Base-by-base conservation (phyloP, 2,888 invertebrate species). In the Cephalotes varians region DNA sequence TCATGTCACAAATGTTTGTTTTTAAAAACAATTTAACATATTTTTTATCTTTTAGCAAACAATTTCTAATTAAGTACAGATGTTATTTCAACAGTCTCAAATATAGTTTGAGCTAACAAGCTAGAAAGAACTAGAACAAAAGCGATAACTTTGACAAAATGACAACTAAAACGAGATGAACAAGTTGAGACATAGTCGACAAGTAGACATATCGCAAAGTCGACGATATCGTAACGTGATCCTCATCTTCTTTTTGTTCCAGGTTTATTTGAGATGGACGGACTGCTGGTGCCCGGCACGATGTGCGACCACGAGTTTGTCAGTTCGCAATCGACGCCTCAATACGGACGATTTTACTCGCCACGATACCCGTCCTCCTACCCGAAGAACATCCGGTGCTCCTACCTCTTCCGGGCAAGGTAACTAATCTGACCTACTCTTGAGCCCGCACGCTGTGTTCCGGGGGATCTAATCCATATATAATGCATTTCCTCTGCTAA, bases 321-420 rank as follows among this genome's bases (percentile, higher is more conserved):
- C 93, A 97, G 97, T 93, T 96, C 96, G 71, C 96, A 97, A 90
- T 96, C 96, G 91, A 95, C 96, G 85, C 96, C 96, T 83, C 95
- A 96, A 25, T 96, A 97, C 94, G 98, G 98, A 80, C 96, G 97
- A 82, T 97, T 98, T 93, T 98, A 98, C 95, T 99, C 99, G 76
- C 99, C 99, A 0, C 97, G 98, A 82, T 99, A 99, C 96, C 99
- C 99, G 86, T 99, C 99, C 91, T 97, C 97, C 92, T 99, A 99
- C 95, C 99, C 99, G 28, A 97, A 97, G 94, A 98, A 98, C 94
- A 97, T 98, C 92, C 96, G 97, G 93, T 99, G 99, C 95, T 96
- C 98, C 83, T 98, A 98, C 95, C 97, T 97, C 93, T 98, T 99
- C 94, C 96, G 97, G 92, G 99, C 98, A 76, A 97, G 97, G 98